Evolutionary conservation across 2,888 invertebrate species (phyloP).

Genomic region (Seladonia tumulorum): DNA sequence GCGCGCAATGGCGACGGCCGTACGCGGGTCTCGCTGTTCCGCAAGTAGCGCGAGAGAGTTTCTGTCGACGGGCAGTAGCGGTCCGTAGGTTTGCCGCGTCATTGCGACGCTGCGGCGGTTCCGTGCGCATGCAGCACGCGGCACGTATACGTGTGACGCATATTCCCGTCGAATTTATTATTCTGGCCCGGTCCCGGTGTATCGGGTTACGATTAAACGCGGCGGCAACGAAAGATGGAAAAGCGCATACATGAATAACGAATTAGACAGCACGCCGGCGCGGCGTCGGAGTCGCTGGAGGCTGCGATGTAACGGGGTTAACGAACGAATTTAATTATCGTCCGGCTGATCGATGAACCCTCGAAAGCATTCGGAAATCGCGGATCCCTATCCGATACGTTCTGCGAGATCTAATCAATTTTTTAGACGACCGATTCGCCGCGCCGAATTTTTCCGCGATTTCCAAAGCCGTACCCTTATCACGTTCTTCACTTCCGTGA

Average conservation of each 20-base stretch:
- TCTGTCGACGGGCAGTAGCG: constrained; percentile 7
- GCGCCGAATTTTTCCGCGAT: not conserved
- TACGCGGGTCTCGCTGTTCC: not conserved
- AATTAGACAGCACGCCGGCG: constrained; percentile 12
- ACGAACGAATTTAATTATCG: not conserved
- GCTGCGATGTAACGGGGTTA: not conserved
- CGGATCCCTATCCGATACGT: not conserved
- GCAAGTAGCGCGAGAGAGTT: constrained; percentile 11
- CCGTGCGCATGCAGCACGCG: constrained; percentile 10
- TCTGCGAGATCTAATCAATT: not conserved
- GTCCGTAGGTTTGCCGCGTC: constrained; percentile 3
- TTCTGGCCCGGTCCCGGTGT: constrained; percentile 17
- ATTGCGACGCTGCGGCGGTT: not conserved
- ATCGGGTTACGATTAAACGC: constrained; percentile 42
- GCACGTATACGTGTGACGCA: constrained; percentile 32
- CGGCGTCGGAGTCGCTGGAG: not conserved
- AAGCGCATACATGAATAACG: constrained; percentile 24
- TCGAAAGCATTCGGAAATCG: not conserved
- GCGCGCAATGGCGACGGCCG: not conserved
- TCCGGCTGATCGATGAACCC: not conserved
- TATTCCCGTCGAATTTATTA: constrained; percentile 38
- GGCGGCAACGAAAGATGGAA: constrained; percentile 15
- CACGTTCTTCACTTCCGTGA: constrained; percentile 33
- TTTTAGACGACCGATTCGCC: not conserved
- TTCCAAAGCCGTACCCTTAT: not conserved